phyloP scores from a whole-genome alignment of 2,797 vertebrate genomes.

The Chelmon rostratus region DNA sequence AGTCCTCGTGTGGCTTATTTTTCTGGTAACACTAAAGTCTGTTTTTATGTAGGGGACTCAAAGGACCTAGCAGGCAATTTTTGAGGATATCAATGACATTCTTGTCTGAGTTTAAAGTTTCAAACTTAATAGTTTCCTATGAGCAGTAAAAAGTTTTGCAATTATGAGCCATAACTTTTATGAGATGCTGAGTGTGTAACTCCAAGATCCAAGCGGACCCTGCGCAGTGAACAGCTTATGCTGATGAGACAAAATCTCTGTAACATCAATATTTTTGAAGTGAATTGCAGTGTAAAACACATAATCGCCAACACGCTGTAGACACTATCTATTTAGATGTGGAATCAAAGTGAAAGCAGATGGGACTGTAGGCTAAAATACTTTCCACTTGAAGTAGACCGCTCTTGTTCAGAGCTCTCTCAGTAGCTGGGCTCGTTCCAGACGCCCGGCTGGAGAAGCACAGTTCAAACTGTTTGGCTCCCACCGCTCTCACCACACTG shows the following conservation, averaged over 20 bases:
- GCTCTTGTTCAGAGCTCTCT: slow-evolving; percentile 71
- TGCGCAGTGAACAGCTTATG: slow-evolving; percentile 41
- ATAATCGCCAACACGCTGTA: slow-evolving; percentile 56
- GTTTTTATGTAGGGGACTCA: slow-evolving; percentile 49
- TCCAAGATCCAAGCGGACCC: slow-evolving; percentile 35
- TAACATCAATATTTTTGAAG: slow-evolving; percentile 69
- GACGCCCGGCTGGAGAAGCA: slow-evolving; percentile 64
- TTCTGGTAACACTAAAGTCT: slow-evolving; percentile 42
- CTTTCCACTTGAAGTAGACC: slow-evolving; percentile 81
- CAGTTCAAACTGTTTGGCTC: slow-evolving; percentile 76
- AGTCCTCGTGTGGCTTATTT: slow-evolving; percentile 41
- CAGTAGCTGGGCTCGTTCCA: slow-evolving; percentile 77
- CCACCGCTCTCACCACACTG: slow-evolving; percentile 57
- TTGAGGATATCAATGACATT: slow-evolving; percentile 64
- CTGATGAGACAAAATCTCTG: slow-evolving; percentile 71
- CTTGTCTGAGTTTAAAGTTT: slow-evolving; percentile 59
- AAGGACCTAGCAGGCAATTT: slow-evolving; percentile 44
- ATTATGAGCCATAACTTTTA: slow-evolving; percentile 76
- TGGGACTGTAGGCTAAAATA: slow-evolving; percentile 75
- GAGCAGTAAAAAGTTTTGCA: slow-evolving; percentile 69
- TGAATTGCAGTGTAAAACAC: slow-evolving; percentile 69
- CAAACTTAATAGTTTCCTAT: slow-evolving; percentile 65
- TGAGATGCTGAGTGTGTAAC: slow-evolving; percentile 59
- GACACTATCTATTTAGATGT: slow-evolving; percentile 73
- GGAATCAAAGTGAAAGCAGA: slow-evolving; percentile 83